A percentile compares a stretch with the other conserved stretches of the same genome.
Evolutionary conservation across 1,140 invertebrate species (phyloP).

Genomic region (Argopecten irradians): DNA sequence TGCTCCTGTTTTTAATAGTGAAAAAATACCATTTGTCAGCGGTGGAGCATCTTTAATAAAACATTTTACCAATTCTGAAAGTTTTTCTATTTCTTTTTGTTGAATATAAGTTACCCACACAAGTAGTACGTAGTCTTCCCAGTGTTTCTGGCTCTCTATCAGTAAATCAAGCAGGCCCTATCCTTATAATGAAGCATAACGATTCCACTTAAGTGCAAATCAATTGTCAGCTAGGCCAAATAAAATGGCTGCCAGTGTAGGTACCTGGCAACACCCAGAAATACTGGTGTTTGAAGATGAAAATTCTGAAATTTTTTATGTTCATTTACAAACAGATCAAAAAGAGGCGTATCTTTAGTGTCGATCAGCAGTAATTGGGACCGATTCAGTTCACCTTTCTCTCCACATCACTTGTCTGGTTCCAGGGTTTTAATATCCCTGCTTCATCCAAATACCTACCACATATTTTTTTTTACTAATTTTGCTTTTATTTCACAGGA

Average conservation of each 20-base stretch:
- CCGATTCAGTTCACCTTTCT: neutral
- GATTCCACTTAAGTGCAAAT: neutral
- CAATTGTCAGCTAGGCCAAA: conserved; percentile 6
- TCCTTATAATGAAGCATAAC: neutral
- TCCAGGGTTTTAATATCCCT: neutral
- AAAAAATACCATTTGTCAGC: no score
- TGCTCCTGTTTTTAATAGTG: no score
- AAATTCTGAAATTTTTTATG: conserved; percentile 17
- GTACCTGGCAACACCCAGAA: neutral
- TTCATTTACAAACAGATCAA: neutral
- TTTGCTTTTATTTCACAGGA: neutral
- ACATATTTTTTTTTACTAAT: neutral
- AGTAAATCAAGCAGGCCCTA: neutral
- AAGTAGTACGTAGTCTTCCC: neutral
- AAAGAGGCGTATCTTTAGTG: neutral
- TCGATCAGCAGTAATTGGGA: neutral
- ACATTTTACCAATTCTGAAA: no score
- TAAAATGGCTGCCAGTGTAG: neutral
- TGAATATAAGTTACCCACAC: neutral
- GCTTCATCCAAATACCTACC: neutral
- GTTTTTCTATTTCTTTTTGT: no score
- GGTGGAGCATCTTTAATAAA: no score
- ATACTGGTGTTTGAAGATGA: neutral
- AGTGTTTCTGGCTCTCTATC: neutral
- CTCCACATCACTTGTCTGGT: neutral